Evolutionary conservation across 2,888 invertebrate genomes (phyloP), one percentile per base, ranked within the genome.

Genomic region (Chrysina gloriosa): DNA sequence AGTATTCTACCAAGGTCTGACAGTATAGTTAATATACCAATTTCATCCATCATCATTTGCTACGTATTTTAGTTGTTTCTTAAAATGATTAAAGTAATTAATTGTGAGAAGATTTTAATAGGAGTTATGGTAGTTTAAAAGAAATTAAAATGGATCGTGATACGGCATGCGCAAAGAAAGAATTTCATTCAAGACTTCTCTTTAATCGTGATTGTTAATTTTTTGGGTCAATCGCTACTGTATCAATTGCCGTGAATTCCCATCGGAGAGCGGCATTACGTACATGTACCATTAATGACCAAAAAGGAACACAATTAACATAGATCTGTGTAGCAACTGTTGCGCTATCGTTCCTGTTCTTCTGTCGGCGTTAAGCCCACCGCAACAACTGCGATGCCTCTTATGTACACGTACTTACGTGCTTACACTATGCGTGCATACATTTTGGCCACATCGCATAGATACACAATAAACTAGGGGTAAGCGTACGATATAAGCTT

Each of bases 401-500:
- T 29, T 52, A 52, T 31, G 14, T 52, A 52, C 31, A 52, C 29
- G 7, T 11, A 25, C 21, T n/a, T 48, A 42, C 7, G 19, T 14
- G 7, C n/a, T 9, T 31, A 31, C n/a, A 31, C n/a, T 31, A 7
- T 16, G 52, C 36, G 25, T 5, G 9, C 25, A 50, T 50, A n/a
- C 48, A 42, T 61, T 42, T 61, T 61, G 58, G 58, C 25, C 42
- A 50, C 48, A 50, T 21, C 23, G 48, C 48, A 42, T 39, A 42
- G 58, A 61, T 61, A 61, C 58, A 61, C 42, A 42, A 61, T 61
- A 61, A 61, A 27, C 42, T 42, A 42, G 42, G 58, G 58, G 58
- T 61, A 42, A 61, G 25, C 23, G 58, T 42, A 61, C 42, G 42
- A 61, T 39, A 61, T 61, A 61, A 64, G 63, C 72, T 69, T 66